Evolutionary conservation across 2,888 invertebrate genomes (phyloP).

Genomic region (Dyspetes luteomarginatus): DNA sequence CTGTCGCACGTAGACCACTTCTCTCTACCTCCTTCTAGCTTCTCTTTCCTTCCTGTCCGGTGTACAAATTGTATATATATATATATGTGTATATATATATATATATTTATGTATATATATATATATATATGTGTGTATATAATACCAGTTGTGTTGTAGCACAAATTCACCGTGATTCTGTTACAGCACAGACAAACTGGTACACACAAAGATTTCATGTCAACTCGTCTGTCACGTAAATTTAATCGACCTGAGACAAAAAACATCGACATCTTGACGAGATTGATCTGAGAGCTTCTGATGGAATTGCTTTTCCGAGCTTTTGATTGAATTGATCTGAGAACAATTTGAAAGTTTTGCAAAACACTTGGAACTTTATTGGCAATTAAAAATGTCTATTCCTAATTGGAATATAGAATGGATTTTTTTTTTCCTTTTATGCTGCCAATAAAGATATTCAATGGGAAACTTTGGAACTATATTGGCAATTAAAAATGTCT

Average conservation of each 20-base stretch:
- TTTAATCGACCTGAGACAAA: background rate
- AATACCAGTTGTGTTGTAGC: background rate
- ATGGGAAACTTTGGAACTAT: too few species aligned
- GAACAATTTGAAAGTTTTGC: too few species aligned
- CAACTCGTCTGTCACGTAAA: background rate
- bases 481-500: too few species aligned
- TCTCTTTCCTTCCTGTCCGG: slow-evolving; percentile 16
- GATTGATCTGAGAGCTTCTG: background rate
- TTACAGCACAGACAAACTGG: slow-evolving; percentile 13
- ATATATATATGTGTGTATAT: slow-evolving; percentile 20
- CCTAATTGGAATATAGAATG: too few species aligned
- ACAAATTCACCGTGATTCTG: background rate
- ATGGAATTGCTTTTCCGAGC: too few species aligned
- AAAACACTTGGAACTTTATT: too few species aligned
- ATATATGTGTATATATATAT: too few species aligned
- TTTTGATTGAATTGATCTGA: too few species aligned
- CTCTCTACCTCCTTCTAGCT: slow-evolving; percentile 26
- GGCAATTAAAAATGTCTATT: too few species aligned
- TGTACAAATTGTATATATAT: slow-evolving; percentile 48
- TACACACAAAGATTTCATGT: slow-evolving; percentile 8
- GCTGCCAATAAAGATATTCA: too few species aligned
- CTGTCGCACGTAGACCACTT: slow-evolving; percentile 45
- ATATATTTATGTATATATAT: too few species aligned
- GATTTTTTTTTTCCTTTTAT: too few species aligned
- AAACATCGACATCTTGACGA: background rate